A percentile compares a stretch with the other conserved stretches of the same genome.
phyloP scores from a whole-genome alignment of 2,888 invertebrate genomes.

The Ceraclea dissimilis region DNA sequence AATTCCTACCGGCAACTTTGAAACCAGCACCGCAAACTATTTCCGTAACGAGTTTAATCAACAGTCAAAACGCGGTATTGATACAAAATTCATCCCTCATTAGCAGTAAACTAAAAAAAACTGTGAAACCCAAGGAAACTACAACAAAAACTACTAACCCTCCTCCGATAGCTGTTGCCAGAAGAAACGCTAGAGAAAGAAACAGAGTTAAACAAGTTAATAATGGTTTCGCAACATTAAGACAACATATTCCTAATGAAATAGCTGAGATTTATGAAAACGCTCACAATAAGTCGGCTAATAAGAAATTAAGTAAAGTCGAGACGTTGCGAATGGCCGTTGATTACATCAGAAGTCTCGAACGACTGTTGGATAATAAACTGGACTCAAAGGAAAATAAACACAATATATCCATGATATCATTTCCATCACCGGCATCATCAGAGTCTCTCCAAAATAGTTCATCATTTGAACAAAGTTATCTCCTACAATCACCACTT shows the following conservation, averaged over 20 bases:
- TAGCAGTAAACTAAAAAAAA: slow-evolving; percentile 32
- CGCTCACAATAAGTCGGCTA: slow-evolving; percentile 57
- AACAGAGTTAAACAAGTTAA: slow-evolving; percentile 91
- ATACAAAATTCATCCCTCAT: slow-evolving; percentile 33
- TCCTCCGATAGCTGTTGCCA: slow-evolving; percentile 74
- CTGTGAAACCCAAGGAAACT: slow-evolving; percentile 27
- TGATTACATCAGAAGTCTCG: slow-evolving; percentile 78
- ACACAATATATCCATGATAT: slow-evolving; percentile 39
- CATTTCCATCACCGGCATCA: slow-evolving; percentile 47
- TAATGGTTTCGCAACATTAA: slow-evolving; percentile 80
- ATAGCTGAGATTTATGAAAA: slow-evolving; percentile 64
- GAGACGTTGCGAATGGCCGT: slow-evolving; percentile 87
- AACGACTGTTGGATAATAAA: slow-evolving; percentile 59
- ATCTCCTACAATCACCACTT: slow-evolving; percentile 41
- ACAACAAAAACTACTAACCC: slow-evolving; percentile 37
- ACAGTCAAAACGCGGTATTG: slow-evolving; percentile 34
- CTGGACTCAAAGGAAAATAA: slow-evolving; percentile 46
- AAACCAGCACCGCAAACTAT: slow-evolving; percentile 35
- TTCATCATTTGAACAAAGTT: slow-evolving; percentile 48
- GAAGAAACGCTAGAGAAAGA: slow-evolving; percentile 86
- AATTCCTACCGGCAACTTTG: slow-evolving; percentile 30
- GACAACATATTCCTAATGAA: slow-evolving; percentile 80
- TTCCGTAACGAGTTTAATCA: slow-evolving; percentile 43
- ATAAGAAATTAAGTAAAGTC: slow-evolving; percentile 79
- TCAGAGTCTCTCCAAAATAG: slow-evolving; percentile 41